These are phyloP conservation scores for Chromis chromis DNA, from an alignment of 2,797 vertebrate species.

Conservation along the genomic window DNA sequence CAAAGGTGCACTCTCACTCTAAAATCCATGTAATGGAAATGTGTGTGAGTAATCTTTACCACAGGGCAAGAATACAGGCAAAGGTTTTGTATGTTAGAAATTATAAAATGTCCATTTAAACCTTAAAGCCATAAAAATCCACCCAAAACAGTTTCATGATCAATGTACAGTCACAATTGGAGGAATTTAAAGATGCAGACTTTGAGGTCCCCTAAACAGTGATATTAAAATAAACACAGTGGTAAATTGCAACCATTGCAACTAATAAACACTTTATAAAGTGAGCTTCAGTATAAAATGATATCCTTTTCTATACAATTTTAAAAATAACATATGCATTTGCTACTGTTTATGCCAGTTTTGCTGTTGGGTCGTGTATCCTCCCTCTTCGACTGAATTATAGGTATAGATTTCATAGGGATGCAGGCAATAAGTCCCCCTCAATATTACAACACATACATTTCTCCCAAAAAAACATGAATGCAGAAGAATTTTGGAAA, in stretches of 20 bases:
- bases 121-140: background rate
- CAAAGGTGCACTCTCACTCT: background rate
- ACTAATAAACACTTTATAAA: background rate
- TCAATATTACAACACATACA: no score
- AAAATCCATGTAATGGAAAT: slow-evolving; percentile 3
- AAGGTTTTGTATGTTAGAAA: background rate
- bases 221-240: background rate
- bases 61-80: background rate
- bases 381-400: no score
- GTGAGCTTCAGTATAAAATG: no score
- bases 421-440: no score
- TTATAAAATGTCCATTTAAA: slow-evolving; percentile 10
- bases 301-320: no score
- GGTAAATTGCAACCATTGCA: background rate
- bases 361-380: no score
- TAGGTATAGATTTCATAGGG: no score
- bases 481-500: no score
- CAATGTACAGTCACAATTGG: background rate
- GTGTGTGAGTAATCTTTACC: background rate
- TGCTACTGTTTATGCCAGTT: no score
- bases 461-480: background rate
- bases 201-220: background rate
- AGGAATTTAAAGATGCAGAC: background rate
- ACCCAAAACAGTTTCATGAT: background rate
- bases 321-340: no score